Base-by-base conservation (phyloP, 2,113 vertebrate species). In the Origma solitaria region DNA sequence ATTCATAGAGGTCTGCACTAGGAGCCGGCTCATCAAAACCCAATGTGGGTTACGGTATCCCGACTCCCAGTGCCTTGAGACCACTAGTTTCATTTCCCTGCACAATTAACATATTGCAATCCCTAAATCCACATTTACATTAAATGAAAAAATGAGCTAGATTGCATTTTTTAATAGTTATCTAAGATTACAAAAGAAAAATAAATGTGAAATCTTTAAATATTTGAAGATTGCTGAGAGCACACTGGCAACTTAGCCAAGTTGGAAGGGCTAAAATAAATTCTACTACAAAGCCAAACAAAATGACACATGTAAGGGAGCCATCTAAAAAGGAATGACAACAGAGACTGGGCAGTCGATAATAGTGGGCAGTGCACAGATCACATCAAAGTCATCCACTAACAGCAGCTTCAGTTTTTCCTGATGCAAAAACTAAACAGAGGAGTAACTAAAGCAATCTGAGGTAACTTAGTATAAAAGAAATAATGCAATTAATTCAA, bases 11-110 rank as follows among this genome's bases (percentile, higher is more conserved):
- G 22, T 23, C 38, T 44, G 27, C 38, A 19, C 51, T 5, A 47
- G 30, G 21, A 79, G 56, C 15, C 10, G 56, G 62, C 14, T 53
- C 49, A 85, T 23, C 40, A 88, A 73, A 79, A 85, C 17, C 17
- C 31, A 30, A 0, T 0, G 11, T 11, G 8, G 17, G 18, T 73
- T 62, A 16, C 15, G 49, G 12, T 5, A 47, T 14, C 38, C 56
- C 2, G 0, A 16, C 7, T 83, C 25, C 7, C 17, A 51, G 8
- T 38, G 37, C 42, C 58, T 27, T 47, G 11, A 47, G 5, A 14
- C 9, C 30, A 62, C 9, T 15, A 7, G 16, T 60, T 90, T 68
- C 4, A 35, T 35, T 82, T 71, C 38, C 38, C 44, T 44, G 19
- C 22, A 75, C 20, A 58, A 82, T 38, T 62, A 28, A 11, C 40